Conservation (phyloP, 2,888 invertebrate genomes). For the Cephonodes hylas region DNA sequence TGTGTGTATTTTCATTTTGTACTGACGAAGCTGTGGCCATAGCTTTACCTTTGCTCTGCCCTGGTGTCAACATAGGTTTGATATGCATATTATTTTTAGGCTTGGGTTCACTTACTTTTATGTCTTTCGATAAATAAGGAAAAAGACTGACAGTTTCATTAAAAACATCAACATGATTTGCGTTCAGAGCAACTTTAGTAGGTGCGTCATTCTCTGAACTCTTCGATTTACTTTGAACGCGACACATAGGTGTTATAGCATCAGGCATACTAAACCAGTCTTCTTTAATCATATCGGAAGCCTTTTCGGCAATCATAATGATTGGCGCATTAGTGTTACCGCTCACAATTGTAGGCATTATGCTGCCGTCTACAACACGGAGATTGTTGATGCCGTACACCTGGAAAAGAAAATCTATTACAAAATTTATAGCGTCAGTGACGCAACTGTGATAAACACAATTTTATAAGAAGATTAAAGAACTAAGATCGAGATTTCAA, state of each 20-base stretch:
- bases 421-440: no score
- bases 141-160: slow-evolving; percentile 59
- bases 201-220: slow-evolving; percentile 32
- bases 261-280: slow-evolving; percentile 76
- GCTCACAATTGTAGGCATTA: slow-evolving; percentile 89
- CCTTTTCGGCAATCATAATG: slow-evolving; percentile 92
- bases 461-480: no score
- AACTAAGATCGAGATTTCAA: no score
- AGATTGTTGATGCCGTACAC: slow-evolving; percentile 85
- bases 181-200: slow-evolving; percentile 25
- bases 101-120: background rate
- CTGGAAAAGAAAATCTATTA: no score
- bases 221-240: slow-evolving; percentile 28
- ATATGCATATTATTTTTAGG: background rate
- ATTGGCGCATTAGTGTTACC: slow-evolving; percentile 92
- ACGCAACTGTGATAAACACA: no score
- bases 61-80: background rate
- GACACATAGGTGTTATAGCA: slow-evolving; percentile 35
- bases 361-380: slow-evolving; percentile 89
- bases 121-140: slow-evolving; percentile 35
- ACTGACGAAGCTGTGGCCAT: background rate
- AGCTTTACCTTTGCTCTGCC: background rate
- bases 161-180: slow-evolving; percentile 44
- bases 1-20: background rate
- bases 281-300: slow-evolving; percentile 89